Percentiles rank a stretch among this genome's conserved stretches.
Evolutionary conservation across 2,113 vertebrate species (phyloP).

Genomic region (Myotis davidii): DNA sequence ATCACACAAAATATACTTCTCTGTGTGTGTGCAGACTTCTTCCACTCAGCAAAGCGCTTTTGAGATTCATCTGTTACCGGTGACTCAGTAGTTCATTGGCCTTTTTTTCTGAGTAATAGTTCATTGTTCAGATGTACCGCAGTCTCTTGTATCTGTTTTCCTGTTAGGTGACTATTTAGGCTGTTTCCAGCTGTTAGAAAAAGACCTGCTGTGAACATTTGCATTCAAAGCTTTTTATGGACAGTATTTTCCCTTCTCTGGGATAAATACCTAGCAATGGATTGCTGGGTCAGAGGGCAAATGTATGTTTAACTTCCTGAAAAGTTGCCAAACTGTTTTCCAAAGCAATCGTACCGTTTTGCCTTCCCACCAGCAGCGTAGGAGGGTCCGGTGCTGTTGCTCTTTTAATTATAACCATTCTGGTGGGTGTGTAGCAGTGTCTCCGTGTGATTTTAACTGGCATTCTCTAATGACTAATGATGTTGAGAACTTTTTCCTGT

Average conservation of each 20-base stretch:
- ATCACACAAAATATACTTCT: neutral
- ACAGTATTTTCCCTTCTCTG: neutral
- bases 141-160: neutral
- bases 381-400: no score
- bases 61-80: neutral
- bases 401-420: neutral
- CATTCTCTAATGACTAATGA: neutral
- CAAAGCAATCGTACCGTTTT: accelerated
- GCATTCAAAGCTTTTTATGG: neutral
- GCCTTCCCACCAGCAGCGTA: accelerated
- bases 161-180: neutral
- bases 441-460: neutral
- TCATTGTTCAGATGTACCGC: neutral
- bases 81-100: neutral
- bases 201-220: neutral
- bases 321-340: neutral
- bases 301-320: neutral
- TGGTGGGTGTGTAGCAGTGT: neutral
- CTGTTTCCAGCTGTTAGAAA: neutral
- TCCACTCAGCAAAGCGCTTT: neutral
- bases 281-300: no score
- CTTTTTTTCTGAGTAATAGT: neutral
- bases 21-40: neutral
- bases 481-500: neutral
- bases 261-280: neutral